Base-by-base conservation (phyloP, 2,888 invertebrate genomes). In the Adineta ricciae region DNA sequence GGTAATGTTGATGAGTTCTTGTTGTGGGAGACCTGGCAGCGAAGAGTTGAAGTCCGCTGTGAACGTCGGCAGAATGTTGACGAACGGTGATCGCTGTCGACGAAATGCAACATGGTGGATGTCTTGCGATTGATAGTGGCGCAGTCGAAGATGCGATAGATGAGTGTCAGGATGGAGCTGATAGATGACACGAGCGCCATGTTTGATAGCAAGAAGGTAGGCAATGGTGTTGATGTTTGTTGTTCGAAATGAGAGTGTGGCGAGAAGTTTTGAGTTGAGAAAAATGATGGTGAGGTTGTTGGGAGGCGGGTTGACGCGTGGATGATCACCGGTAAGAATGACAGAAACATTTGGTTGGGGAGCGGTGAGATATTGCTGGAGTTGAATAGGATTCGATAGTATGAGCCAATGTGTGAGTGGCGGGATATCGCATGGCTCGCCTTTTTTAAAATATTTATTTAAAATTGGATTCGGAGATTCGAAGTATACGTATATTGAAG, bases 1-100 rank as follows among this genome's bases (percentile, higher is more conserved):
- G 5, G 72, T 82, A 41, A 86, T 86, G 32, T 87, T 86, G n/a
- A 2, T 32, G 2, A 64, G 32, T 32, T 64, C 64, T 16, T 64
- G 27, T 9, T 14, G n/a, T 1, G 88, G 88, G 84, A 86, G 88
- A 36, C 89, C 88, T 38, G 88, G 83, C 14, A 88, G 88, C 88
- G 88, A 89, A 73, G 88, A 84, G 24, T 87, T 87, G 21, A 21
- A 52, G 5, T 88, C 86, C 84, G 88, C 88, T 11, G 88, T 88
- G 86, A 88, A 89, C 72, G 50, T 64, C 11, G 27, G 27, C 4
- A 14, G 32, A 32, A 64, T 64, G 32, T 64, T 64, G 19, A 64
- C 16, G 7, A 64, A 64, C 5, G 32, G 64, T n/a, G 64, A 64
- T 64, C 64, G 32, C 16, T 64, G 27, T 32, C 32, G 64, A 14